These are phyloP conservation scores for Centropus bengalensis DNA, from an alignment of 2,113 vertebrate species.

Conservation along the genomic window DNA sequence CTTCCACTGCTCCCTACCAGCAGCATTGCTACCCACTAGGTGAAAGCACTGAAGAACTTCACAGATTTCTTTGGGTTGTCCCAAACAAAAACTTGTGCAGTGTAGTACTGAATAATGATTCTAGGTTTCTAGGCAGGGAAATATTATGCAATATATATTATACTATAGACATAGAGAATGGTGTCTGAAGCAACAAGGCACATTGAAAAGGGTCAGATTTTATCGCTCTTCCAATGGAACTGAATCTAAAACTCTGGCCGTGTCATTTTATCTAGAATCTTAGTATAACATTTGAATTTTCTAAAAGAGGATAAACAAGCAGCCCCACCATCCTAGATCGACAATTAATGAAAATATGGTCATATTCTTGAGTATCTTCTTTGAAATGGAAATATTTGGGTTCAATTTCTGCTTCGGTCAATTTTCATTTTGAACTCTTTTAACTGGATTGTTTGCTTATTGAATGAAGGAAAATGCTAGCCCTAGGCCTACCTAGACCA, in stretches of 20 bases:
- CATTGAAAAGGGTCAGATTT: neutral
- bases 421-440: neutral
- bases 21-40: neutral
- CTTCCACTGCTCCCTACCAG: neutral
- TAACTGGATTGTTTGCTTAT: neutral
- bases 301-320: neutral
- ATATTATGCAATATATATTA: neutral
- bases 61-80: slow-evolving; percentile 34
- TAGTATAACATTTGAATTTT: neutral
- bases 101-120: neutral
- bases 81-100: slow-evolving; percentile 3
- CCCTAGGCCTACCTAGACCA: neutral
- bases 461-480: neutral
- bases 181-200: neutral
- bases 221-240: neutral
- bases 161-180: neutral
- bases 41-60: slow-evolving; percentile 7
- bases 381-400: neutral
- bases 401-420: neutral
- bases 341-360: neutral
- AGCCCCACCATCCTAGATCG: neutral
- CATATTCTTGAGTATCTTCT: neutral
- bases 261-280: neutral
- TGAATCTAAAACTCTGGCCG: neutral
- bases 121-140: neutral